These are phyloP conservation scores for Cactoblastis cactorum DNA, from an alignment of 2,888 invertebrate species.

Conservation along the genomic window DNA sequence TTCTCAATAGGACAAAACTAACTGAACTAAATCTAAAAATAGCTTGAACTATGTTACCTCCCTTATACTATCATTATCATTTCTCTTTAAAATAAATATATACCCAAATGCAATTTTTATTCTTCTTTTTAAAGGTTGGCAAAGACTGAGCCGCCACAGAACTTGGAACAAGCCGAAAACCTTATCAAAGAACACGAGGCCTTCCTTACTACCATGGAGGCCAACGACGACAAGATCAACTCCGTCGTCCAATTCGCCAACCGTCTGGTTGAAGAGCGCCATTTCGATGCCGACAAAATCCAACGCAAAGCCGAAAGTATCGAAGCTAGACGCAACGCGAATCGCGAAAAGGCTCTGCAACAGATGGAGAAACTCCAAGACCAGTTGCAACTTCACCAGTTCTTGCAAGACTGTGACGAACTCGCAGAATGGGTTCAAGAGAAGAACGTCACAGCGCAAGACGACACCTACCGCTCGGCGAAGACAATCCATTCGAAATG, in stretches of 20 bases:
- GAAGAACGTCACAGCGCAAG: slow-evolving; percentile 98
- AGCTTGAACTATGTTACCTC: too few species aligned
- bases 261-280: slow-evolving; percentile 93
- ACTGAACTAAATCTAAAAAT: too few species aligned
- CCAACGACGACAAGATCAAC: slow-evolving; percentile 99
- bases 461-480: slow-evolving; percentile 98
- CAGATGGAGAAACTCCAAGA: slow-evolving; percentile 96
- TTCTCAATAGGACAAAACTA: too few species aligned
- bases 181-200: slow-evolving; percentile 98
- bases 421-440: slow-evolving; percentile 99
- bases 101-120: not conserved
- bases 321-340: slow-evolving; percentile 91
- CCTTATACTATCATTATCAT: too few species aligned
- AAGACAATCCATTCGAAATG: slow-evolving; percentile 99
- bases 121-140: slow-evolving; percentile 82
- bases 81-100: too few species aligned
- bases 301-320: slow-evolving; percentile 97
- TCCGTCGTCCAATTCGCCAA: slow-evolving; percentile 96
- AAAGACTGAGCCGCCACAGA: slow-evolving; percentile 97
- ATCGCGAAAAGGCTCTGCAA: slow-evolving; percentile 93
- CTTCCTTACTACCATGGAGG: slow-evolving; percentile 99
- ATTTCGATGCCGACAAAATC: slow-evolving; percentile 98
- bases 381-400: slow-evolving; percentile 96
- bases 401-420: slow-evolving; percentile 96
- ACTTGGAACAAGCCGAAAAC: slow-evolving; percentile 98